Conservation (phyloP, 2,888 invertebrate species). For the Mesodorylaimus sp. region DNA sequence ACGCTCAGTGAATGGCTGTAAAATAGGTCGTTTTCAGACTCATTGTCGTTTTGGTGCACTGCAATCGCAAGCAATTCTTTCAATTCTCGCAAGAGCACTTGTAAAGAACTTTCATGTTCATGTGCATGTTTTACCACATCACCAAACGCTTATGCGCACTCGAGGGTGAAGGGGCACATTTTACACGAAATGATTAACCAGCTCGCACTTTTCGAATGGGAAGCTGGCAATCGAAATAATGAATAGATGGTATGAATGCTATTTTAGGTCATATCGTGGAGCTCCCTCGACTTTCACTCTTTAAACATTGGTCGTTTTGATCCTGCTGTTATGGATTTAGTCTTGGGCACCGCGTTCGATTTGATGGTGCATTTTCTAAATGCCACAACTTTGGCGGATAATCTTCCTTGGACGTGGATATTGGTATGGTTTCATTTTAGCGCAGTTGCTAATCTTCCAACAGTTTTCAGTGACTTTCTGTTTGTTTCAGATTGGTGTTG, state of each 20-base stretch:
- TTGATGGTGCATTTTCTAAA: constrained; percentile 1
- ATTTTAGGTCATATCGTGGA: constrained; percentile 5
- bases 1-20: neutral
- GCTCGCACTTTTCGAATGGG: too few relatives aligned
- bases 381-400: neutral
- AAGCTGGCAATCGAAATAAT: too few relatives aligned
- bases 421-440: neutral
- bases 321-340: neutral
- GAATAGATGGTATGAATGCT: too few relatives aligned
- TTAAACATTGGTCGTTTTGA: neutral
- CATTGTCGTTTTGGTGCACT: neutral
- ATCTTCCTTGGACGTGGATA: neutral
- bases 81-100: too few relatives aligned
- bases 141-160: too few relatives aligned
- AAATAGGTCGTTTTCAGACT: neutral
- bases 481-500: neutral
- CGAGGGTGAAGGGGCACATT: too few relatives aligned
- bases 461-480: neutral
- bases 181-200: too few relatives aligned
- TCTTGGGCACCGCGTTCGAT: constrained; percentile 8
- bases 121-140: too few relatives aligned
- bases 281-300: neutral
- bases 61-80: too few relatives aligned
- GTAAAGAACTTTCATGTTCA: too few relatives aligned
- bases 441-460: neutral